A percentile compares a stretch with the other conserved stretches of the same genome.
Evolutionary conservation across 1,140 invertebrate species (phyloP).

Genomic region (Epicauta chinensis): DNA sequence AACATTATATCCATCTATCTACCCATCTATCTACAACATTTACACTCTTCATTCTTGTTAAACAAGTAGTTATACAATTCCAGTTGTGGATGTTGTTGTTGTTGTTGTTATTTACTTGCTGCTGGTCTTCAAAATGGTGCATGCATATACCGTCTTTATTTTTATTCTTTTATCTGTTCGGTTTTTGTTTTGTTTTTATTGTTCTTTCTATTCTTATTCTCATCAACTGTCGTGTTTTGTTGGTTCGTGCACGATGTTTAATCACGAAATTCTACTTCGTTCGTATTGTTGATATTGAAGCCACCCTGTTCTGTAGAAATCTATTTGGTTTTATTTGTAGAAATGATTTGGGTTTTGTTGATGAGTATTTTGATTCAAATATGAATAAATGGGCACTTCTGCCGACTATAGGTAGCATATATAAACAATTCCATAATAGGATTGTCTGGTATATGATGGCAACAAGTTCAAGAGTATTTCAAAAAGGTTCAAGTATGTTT

Average conservation of each 20-base stretch:
- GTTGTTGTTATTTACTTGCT: constrained; percentile 8
- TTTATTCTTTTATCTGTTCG: not conserved
- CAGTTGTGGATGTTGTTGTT: too few relatives aligned
- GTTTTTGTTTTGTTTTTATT: constrained; percentile 1
- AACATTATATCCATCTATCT: too few relatives aligned
- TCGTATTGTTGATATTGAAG: not conserved
- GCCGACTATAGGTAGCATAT: constrained; percentile 1
- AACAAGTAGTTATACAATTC: constrained; percentile 2
- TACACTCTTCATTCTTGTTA: constrained; percentile 3
- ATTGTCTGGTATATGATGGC: not conserved
- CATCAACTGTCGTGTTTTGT: too few relatives aligned
- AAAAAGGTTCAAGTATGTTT: not conserved
- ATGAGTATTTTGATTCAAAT: too few relatives aligned
- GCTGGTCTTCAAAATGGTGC: constrained; percentile 3
- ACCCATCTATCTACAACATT: too few relatives aligned
- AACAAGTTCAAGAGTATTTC: not conserved
- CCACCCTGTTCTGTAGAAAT: too few relatives aligned
- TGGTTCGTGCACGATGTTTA: constrained; percentile 6
- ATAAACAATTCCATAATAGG: constrained; percentile 4
- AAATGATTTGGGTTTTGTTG: too few relatives aligned
- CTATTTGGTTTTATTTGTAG: too few relatives aligned
- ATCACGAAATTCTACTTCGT: constrained; percentile 1
- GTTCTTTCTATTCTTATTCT: not conserved
- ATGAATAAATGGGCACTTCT: constrained; percentile 2
- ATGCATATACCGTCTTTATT: too few relatives aligned